These are phyloP conservation scores for Eriocheir sinensis DNA, from an alignment of 1,140 invertebrate species.

Conservation along the genomic window DNA sequence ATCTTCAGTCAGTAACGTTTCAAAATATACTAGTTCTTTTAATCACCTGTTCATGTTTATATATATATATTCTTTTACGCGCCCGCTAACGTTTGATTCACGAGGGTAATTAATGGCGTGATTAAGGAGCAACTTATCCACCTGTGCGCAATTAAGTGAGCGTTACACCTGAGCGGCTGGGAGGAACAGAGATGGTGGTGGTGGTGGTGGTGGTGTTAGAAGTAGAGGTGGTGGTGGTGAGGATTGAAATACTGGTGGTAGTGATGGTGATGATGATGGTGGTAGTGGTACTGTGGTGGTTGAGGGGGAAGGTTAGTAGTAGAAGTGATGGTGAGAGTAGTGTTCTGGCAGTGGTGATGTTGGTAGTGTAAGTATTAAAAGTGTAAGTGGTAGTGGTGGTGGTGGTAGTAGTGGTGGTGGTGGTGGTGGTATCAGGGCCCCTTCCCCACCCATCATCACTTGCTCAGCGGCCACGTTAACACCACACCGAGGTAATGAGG, in stretches of 20 bases:
- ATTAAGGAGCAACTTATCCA: background rate
- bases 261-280: background rate
- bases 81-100: background rate
- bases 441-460: background rate
- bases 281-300: background rate
- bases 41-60: too few species aligned
- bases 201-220: background rate
- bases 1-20: too few species aligned
- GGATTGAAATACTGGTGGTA: background rate
- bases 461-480: slow-evolving; percentile 28
- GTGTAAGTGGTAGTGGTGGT: background rate
- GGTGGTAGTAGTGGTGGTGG: background rate
- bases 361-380: background rate
- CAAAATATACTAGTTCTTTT: too few species aligned
- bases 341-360: background rate
- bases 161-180: background rate
- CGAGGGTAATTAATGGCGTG: background rate
- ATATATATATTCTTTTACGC: slow-evolving; percentile 32
- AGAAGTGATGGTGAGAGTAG: background rate
- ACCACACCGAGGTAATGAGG: background rate
- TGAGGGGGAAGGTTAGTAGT: background rate
- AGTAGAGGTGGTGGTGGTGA: background rate
- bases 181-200: background rate
- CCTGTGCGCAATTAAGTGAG: background rate
- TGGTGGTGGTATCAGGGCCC: background rate